A percentile compares a stretch with the other conserved stretches of the same genome.
Conservation (phyloP, 2,888 invertebrate genomes). For the Acanthoscelides obtectus region DNA sequence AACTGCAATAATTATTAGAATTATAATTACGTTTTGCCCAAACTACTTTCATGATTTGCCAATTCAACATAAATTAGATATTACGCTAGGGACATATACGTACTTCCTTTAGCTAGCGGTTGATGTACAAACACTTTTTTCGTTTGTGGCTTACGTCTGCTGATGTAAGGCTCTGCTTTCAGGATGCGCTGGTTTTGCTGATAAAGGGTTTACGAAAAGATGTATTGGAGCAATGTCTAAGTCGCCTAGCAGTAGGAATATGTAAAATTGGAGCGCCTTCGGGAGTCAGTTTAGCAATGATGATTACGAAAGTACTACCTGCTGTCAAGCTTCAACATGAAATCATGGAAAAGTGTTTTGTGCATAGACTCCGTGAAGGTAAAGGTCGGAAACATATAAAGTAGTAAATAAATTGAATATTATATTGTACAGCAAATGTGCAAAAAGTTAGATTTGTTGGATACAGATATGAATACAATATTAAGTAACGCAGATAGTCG, state of each 20-base stretch:
- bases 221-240: constrained; percentile 42
- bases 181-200: constrained; percentile 37
- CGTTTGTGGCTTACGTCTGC: too few relatives aligned
- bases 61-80: too few relatives aligned
- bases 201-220: constrained; percentile 35
- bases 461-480: too few relatives aligned
- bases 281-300: constrained; percentile 50
- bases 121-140: too few relatives aligned
- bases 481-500: too few relatives aligned
- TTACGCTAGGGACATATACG: too few relatives aligned
- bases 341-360: constrained; percentile 43
- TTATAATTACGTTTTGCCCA: too few relatives aligned
- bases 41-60: too few relatives aligned
- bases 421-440: too few relatives aligned
- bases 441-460: too few relatives aligned
- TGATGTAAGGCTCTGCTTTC: too few relatives aligned
- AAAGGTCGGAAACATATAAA: neutral
- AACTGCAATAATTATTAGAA: too few relatives aligned
- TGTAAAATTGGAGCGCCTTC: constrained; percentile 49
- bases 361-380: constrained; percentile 32
- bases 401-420: constrained; percentile 1
- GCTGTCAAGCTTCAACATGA: constrained; percentile 45
- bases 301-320: constrained; percentile 51
- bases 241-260: constrained; percentile 46
- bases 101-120: neutral